phyloP scores from a whole-genome alignment of 2,113 vertebrate species.

The Crocuta crocuta region DNA sequence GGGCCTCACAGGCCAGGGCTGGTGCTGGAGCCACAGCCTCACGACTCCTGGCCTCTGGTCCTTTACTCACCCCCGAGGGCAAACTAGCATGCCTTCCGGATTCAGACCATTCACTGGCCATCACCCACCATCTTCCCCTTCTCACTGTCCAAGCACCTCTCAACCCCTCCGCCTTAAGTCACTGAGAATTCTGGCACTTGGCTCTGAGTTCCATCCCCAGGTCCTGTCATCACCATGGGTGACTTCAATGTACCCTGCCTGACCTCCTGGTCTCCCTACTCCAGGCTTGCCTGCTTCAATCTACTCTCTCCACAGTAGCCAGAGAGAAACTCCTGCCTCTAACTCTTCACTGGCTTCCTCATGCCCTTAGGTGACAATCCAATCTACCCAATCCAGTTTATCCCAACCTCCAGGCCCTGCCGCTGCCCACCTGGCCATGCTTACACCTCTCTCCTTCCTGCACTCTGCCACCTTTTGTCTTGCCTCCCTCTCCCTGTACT shows the following conservation, averaged over 20 bases:
- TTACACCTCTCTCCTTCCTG: not conserved
- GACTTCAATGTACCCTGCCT: not conserved
- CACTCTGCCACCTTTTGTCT: not conserved
- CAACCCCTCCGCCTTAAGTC: not conserved
- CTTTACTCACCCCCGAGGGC: not conserved
- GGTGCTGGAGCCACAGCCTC: not conserved
- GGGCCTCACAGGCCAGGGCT: fast-evolving
- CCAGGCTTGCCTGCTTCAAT: not conserved
- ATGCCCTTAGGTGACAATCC: not conserved
- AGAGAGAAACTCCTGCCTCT: not conserved
- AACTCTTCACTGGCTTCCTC: not conserved
- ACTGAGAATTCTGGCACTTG: not conserved
- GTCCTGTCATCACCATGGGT: not conserved
- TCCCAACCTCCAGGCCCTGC: not conserved
- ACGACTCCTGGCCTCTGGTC: not conserved
- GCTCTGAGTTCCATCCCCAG: not conserved
- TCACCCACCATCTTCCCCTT: not conserved
- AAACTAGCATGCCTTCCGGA: not conserved
- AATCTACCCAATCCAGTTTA: not conserved
- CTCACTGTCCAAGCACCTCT: not conserved
- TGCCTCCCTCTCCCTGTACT: not conserved
- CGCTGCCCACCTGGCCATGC: too few species aligned
- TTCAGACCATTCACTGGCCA: not conserved
- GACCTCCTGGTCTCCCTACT: not conserved
- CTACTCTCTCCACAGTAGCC: not conserved